Evolutionary conservation across 2,113 vertebrate genomes (phyloP).

Genomic region (Formicarius rufipectus): DNA sequence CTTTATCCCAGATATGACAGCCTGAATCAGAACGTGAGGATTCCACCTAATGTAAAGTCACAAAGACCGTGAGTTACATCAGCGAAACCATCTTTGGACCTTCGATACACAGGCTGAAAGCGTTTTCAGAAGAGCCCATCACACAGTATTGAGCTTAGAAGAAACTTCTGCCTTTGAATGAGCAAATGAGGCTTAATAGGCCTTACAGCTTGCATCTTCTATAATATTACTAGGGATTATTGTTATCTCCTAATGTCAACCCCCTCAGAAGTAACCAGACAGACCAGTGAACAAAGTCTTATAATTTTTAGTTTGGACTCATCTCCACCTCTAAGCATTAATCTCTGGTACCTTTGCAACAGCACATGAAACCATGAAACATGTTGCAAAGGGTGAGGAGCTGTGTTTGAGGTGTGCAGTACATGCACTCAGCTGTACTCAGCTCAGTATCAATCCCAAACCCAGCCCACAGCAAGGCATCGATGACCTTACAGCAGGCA

Average conservation of each 20-base stretch:
- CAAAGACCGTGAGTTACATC: background rate
- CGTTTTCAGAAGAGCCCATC: background rate
- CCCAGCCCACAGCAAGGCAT: background rate
- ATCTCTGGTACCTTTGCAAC: background rate
- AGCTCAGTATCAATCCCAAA: background rate
- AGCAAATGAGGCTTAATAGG: background rate
- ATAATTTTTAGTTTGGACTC: background rate
- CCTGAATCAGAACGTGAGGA: background rate
- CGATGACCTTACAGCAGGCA: background rate
- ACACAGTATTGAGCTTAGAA: background rate
- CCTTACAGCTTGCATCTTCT: background rate
- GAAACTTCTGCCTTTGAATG: background rate
- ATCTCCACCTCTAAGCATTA: background rate
- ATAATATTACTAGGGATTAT: background rate
- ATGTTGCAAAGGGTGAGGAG: background rate
- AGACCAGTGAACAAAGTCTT: background rate
- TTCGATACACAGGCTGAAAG: background rate
- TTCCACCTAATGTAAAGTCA: background rate
- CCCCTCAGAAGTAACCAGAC: background rate
- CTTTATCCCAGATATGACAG: background rate
- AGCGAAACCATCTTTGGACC: background rate
- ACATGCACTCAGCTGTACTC: background rate
- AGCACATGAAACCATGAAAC: background rate
- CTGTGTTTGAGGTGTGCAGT: background rate
- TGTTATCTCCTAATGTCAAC: background rate